These are phyloP conservation scores for Drosophila seclusa DNA, from an alignment of 2,888 invertebrate species.

Conservation along the genomic window DNA sequence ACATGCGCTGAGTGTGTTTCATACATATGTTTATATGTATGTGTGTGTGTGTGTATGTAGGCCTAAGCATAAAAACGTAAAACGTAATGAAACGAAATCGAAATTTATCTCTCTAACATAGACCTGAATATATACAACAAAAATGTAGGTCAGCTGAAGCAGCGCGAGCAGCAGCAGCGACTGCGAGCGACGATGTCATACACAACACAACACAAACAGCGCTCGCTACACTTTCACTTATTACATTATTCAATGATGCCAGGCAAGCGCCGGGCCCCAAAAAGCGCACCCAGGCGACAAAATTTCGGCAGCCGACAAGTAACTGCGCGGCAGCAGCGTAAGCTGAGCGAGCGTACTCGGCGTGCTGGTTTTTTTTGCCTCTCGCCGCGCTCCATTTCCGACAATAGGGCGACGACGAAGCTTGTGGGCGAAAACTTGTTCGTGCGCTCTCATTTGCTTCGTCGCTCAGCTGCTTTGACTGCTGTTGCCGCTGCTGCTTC, in stretches of 20 bases:
- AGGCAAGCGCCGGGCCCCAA: constrained; percentile 84
- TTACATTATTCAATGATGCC: constrained; percentile 88
- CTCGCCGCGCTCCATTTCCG: constrained; percentile 56
- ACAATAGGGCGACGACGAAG: constrained; percentile 33
- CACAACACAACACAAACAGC: constrained; percentile 38
- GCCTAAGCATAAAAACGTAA: constrained; percentile 57
- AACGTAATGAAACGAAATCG: constrained; percentile 77
- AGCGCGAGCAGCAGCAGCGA: constrained; percentile 83
- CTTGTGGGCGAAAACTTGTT: constrained; percentile 79
- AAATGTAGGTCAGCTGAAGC: constrained; percentile 90
- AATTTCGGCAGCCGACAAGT: constrained; percentile 19
- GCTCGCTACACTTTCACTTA: constrained; percentile 92
- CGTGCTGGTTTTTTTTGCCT: constrained; percentile 14
- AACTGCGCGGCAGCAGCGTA: constrained; percentile 21
- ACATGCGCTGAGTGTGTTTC: constrained; percentile 19
- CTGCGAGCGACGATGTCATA: constrained; percentile 26
- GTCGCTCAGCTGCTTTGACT: constrained; percentile 24
- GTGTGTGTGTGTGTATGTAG: not conserved
- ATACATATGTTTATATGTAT: not conserved
- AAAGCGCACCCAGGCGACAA: constrained; percentile 47
- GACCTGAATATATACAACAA: constrained; percentile 92
- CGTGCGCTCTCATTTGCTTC: constrained; percentile 56
- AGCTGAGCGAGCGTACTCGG: constrained; percentile 19
- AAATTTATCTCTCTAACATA: constrained; percentile 89
- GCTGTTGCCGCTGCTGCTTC: constrained; percentile 5